Conservation (phyloP, 1,140 invertebrate genomes). For the Pachypeltis micranthus region DNA sequence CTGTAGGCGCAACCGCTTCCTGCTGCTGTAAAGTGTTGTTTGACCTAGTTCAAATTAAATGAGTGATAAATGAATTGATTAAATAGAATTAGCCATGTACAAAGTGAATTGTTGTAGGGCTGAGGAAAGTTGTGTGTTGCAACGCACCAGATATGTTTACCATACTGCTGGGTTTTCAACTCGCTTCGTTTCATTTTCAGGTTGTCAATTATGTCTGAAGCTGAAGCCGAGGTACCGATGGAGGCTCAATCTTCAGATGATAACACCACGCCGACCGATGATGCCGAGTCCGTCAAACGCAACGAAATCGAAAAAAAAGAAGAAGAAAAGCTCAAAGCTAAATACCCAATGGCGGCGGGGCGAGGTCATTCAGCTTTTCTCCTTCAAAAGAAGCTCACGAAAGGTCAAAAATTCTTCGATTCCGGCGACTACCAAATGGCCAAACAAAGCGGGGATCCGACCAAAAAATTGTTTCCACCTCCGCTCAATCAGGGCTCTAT, state of each 20-base stretch:
- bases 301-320: constrained; percentile 60
- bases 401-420: constrained; percentile 98
- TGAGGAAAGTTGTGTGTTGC: too few relatives aligned
- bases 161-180: background rate
- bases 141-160: too few relatives aligned
- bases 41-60: too few relatives aligned
- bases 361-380: constrained; percentile 80
- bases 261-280: background rate
- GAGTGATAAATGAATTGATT: too few relatives aligned
- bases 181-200: background rate
- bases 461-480: constrained; percentile 49
- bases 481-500: constrained; percentile 35
- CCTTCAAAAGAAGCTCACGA: constrained; percentile 83
- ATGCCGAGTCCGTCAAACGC: background rate
- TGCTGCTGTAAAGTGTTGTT: too few relatives aligned
- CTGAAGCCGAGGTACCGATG: background rate
- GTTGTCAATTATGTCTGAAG: background rate
- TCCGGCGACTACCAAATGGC: constrained; percentile 99
- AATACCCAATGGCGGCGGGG: constrained; percentile 58
- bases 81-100: too few relatives aligned
- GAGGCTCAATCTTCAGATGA: background rate
- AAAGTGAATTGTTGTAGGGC: too few relatives aligned
- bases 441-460: constrained; percentile 63
- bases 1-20: too few relatives aligned
- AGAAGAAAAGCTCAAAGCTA: constrained; percentile 86